phyloP scores from a whole-genome alignment of 2,888 invertebrate genomes.

The Nemoura dubitans region DNA sequence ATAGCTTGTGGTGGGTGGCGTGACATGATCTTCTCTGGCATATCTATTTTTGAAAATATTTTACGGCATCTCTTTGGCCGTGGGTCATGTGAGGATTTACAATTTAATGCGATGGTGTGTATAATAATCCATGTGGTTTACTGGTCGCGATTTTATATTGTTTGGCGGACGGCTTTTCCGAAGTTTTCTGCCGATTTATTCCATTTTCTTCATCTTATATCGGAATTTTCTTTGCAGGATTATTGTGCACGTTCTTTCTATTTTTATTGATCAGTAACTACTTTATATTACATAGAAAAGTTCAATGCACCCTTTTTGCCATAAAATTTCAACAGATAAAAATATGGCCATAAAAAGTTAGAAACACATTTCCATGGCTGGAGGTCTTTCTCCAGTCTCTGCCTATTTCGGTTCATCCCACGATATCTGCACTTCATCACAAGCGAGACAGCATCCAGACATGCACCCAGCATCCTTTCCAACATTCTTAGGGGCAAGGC shows the following conservation, averaged over 20 bases:
- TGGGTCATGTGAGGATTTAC: neutral
- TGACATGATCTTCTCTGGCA: neutral
- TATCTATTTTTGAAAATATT: neutral
- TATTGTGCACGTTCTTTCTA: neutral
- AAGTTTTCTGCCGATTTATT: neutral
- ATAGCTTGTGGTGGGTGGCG: neutral
- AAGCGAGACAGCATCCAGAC: no score
- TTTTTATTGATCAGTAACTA: neutral
- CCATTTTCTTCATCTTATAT: neutral
- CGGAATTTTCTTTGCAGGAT: neutral
- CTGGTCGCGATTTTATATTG: neutral
- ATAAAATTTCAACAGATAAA: neutral
- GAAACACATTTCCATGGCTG: neutral
- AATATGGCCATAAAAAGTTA: neutral
- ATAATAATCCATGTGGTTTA: neutral
- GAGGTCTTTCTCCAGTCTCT: no score
- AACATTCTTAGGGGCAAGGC: no score
- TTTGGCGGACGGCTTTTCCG: neutral
- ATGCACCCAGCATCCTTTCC: no score
- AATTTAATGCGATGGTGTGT: neutral
- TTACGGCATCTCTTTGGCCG: neutral
- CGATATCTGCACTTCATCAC: no score
- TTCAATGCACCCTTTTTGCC: neutral
- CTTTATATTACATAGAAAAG: neutral
- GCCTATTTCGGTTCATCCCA: no score